These are phyloP conservation scores for Alauda arvensis DNA, from an alignment of 2,797 vertebrate species.

Conservation along the genomic window DNA sequence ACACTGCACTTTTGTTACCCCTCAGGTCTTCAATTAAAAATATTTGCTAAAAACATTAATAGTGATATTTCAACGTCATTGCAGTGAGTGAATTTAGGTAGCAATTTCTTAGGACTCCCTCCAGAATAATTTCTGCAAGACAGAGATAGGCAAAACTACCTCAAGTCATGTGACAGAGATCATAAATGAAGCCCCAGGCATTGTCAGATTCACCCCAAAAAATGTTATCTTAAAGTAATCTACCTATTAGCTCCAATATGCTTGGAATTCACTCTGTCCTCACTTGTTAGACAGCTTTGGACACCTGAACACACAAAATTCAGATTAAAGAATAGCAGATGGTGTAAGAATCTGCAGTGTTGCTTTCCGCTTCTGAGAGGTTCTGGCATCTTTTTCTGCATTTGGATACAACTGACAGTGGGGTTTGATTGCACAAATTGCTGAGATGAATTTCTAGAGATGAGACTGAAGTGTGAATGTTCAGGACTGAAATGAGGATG, in stretches of 20 bases:
- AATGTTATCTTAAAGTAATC: neutral
- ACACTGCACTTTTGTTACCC: neutral
- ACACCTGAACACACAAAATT: neutral
- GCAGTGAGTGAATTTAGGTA: neutral
- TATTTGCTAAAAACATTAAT: neutral
- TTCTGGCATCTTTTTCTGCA: neutral
- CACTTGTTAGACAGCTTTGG: neutral
- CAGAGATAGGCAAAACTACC: neutral
- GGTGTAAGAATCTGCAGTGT: neutral
- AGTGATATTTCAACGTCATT: neutral
- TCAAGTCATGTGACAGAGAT: neutral
- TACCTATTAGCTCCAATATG: neutral
- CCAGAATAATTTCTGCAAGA: neutral
- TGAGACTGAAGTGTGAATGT: neutral
- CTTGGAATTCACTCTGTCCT: neutral
- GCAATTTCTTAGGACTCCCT: neutral
- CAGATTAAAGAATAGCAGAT: neutral
- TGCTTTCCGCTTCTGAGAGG: neutral
- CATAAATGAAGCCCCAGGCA: neutral
- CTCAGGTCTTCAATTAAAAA: neutral
- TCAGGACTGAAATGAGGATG: neutral
- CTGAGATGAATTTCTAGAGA: neutral
- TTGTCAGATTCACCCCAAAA: neutral
- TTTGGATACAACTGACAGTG: neutral
- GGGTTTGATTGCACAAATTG: neutral